phyloP scores from a whole-genome alignment of 2,113 vertebrate species.

The Edolisoma coerulescens region DNA sequence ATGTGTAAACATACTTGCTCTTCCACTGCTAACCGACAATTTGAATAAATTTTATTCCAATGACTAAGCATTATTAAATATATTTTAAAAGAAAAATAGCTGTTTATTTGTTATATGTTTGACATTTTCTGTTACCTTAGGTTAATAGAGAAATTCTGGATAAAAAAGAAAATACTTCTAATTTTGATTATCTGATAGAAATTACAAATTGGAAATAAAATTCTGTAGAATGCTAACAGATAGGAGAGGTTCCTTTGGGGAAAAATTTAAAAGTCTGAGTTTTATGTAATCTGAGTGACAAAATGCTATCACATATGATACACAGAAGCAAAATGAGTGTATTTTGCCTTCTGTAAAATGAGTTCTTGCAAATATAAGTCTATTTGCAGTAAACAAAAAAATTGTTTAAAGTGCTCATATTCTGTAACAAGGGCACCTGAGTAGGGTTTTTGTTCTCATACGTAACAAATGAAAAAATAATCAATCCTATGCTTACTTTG shows the following conservation, averaged over 20 bases:
- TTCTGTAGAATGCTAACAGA: neutral
- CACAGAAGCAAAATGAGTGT: neutral
- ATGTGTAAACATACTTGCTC: conserved; percentile 1
- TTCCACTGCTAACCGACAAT: conserved; percentile 5
- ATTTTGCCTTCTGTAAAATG: neutral
- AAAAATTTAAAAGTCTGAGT: neutral
- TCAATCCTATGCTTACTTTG: neutral
- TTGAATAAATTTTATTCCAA: conserved; percentile 16
- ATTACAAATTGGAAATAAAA: neutral
- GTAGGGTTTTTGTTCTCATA: neutral
- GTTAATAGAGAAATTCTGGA: neutral
- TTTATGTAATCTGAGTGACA: neutral
- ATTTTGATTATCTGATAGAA: neutral
- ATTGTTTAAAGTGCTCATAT: neutral
- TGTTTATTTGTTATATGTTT: neutral
- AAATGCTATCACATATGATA: fast-evolving
- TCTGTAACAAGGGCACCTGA: neutral
- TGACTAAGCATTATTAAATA: neutral
- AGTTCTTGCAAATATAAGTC: neutral
- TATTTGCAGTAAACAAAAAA: neutral
- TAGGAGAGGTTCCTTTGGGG: neutral
- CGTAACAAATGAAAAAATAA: neutral
- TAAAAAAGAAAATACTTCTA: neutral
- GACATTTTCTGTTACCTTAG: neutral
- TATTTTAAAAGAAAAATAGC: conserved; percentile 1